Evolutionary conservation across 1,140 invertebrate genomes (phyloP).

Genomic region (Drosophila kanapiae): DNA sequence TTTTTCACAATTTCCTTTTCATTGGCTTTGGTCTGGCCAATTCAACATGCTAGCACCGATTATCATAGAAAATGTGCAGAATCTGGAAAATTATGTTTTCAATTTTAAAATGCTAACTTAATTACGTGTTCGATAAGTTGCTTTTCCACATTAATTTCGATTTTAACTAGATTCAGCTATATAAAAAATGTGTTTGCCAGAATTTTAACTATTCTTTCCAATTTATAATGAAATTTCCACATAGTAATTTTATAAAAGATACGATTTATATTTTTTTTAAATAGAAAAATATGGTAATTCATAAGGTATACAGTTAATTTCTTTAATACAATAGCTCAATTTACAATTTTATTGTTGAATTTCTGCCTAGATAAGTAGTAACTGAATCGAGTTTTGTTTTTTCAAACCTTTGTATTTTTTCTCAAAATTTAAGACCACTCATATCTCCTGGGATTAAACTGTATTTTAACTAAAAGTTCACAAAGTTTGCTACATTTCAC

Average conservation of each 20-base stretch:
- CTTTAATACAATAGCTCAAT: neutral
- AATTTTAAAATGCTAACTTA: neutral
- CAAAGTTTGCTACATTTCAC: slow-evolving; percentile 13
- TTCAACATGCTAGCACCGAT: neutral
- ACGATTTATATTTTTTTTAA: neutral
- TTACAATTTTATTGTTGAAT: neutral
- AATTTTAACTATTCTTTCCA: neutral
- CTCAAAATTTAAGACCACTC: neutral
- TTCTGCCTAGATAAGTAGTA: too few relatives aligned
- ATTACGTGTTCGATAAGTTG: neutral
- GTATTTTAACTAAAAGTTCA: slow-evolving; percentile 12
- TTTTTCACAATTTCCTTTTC: slow-evolving; percentile 64
- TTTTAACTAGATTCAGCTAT: neutral
- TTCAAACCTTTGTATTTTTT: neutral
- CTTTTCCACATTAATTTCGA: neutral
- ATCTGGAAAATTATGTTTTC: neutral
- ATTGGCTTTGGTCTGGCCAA: slow-evolving; percentile 12
- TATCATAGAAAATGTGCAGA: neutral
- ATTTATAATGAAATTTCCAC: too few relatives aligned
- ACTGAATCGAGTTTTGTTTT: neutral
- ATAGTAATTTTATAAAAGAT: neutral
- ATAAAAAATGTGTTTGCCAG: neutral
- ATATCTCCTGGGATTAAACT: slow-evolving; percentile 7
- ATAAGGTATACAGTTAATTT: too few relatives aligned
- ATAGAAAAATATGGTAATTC: too few relatives aligned